Conservation (phyloP, 2,797 vertebrate genomes). For the Muscicapa comitata region DNA sequence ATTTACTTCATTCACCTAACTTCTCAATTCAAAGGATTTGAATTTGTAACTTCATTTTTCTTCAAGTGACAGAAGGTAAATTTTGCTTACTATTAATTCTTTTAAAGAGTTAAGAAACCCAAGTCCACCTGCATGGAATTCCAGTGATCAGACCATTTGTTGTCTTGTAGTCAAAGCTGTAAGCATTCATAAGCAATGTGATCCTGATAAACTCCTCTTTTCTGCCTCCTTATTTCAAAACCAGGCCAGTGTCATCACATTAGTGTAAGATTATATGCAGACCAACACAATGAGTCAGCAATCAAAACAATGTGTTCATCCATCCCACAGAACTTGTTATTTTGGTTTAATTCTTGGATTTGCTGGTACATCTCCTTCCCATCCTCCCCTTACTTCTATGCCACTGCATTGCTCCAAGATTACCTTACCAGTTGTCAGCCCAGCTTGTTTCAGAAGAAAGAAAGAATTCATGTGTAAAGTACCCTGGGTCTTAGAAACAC, state of each 20-base stretch:
- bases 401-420: neutral
- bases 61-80: neutral
- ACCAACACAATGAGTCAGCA: constrained; percentile 59
- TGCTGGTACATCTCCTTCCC: neutral
- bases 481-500: constrained; percentile 23
- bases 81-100: neutral
- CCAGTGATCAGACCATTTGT: neutral
- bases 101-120: neutral
- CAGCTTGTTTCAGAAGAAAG: constrained; percentile 42
- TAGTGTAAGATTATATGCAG: neutral
- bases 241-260: neutral
- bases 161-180: neutral
- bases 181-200: neutral
- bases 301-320: neutral
- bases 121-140: neutral
- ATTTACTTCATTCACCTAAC: neutral
- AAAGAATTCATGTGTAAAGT: constrained; percentile 55
- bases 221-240: neutral
- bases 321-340: neutral
- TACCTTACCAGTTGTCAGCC: constrained; percentile 48
- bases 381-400: neutral
- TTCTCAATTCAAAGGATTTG: neutral
- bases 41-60: neutral
- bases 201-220: neutral
- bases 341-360: neutral